These are phyloP conservation scores for Andinoacara biseriatus DNA, from an alignment of 2,113 vertebrate genomes.

Conservation along the genomic window DNA sequence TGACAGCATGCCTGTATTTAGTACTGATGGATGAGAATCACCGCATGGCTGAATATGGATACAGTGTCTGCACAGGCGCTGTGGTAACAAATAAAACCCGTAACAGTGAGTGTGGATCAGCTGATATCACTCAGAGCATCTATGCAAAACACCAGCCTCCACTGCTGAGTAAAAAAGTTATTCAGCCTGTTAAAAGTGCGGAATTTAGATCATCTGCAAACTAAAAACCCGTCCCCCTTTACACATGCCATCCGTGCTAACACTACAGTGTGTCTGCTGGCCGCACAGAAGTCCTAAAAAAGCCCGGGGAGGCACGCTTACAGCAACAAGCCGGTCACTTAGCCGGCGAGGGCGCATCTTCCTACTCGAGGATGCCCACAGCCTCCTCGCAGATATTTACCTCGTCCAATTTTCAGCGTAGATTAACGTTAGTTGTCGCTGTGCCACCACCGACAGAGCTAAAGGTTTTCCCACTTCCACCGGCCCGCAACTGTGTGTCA, in stretches of 20 bases:
- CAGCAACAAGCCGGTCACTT: constrained; percentile 6
- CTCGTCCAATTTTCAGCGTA: constrained; percentile 36
- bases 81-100: not conserved
- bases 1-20: not conserved
- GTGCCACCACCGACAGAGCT: constrained; percentile 46
- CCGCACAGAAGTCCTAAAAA: not conserved
- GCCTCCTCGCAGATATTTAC: constrained; percentile 36
- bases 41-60: not conserved
- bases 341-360: constrained; percentile 4
- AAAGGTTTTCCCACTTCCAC: constrained; percentile 52
- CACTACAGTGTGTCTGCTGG: not conserved
- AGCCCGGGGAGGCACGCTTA: constrained; percentile 2
- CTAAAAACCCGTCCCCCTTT: not conserved
- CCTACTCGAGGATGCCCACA: constrained; percentile 24
- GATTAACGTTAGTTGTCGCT: constrained; percentile 57
- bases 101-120: constrained; percentile 9
- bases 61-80: not conserved
- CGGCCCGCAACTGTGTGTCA: constrained; percentile 50
- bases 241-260: constrained; percentile 4
- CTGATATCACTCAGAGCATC: not conserved
- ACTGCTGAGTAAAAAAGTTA: not conserved
- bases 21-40: not conserved
- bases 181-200: not conserved
- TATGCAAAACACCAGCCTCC: not conserved
- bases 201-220: not conserved